These are phyloP conservation scores for Syngnathus acus DNA, from an alignment of 2,797 vertebrate species.

Conservation along the genomic window DNA sequence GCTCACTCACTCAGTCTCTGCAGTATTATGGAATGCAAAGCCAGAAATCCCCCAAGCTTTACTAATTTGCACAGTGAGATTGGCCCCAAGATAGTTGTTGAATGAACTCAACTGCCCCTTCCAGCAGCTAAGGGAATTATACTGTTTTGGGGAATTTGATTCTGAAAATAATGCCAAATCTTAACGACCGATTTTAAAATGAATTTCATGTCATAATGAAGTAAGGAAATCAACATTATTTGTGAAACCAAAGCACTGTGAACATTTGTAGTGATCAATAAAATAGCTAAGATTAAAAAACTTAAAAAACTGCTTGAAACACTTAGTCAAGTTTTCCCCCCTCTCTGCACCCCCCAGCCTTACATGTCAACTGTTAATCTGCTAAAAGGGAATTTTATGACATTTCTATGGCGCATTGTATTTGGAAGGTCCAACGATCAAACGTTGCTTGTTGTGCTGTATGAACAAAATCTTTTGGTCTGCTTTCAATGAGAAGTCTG, in stretches of 20 bases:
- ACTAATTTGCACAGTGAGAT: constrained; percentile 63
- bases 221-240: too few species aligned
- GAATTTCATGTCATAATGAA: too few species aligned
- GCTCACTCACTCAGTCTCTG: constrained; percentile 43
- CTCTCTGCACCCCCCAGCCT: too few species aligned
- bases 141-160: not conserved
- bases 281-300: too few species aligned
- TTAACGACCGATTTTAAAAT: not conserved
- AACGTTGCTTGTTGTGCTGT: not conserved
- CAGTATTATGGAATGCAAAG: constrained; percentile 73
- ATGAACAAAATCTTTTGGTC: not conserved
- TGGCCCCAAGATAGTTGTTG: constrained; percentile 54
- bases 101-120: constrained; percentile 41
- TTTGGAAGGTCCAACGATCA: not conserved
- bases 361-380: too few species aligned
- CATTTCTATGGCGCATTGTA: not conserved
- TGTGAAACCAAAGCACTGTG: too few species aligned
- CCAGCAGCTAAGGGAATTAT: constrained; percentile 1
- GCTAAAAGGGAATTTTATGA: not conserved
- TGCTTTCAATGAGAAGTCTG: not conserved
- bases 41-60: constrained; percentile 73
- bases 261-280: too few species aligned
- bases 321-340: too few species aligned
- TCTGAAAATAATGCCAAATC: not conserved
- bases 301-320: too few species aligned